These are phyloP conservation scores for Spea bombifrons DNA, from an alignment of 2,113 vertebrate species.

Conservation along the genomic window DNA sequence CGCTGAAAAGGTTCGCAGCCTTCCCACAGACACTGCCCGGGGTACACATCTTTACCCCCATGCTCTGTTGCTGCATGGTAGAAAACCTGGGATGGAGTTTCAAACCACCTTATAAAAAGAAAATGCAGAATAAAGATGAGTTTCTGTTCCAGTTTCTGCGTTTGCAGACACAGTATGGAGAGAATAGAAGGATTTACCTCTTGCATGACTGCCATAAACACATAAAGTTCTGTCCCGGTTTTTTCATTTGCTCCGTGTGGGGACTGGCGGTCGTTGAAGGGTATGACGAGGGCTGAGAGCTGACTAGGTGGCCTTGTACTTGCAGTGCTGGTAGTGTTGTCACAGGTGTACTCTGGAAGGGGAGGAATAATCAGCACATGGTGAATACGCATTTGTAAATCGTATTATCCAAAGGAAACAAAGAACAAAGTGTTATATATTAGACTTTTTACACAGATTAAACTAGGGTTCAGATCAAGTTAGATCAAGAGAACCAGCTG, in stretches of 20 bases:
- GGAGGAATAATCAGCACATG: conserved; percentile 51
- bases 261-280: conserved; percentile 66
- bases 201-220: conserved; percentile 98
- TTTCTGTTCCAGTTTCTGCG: neutral
- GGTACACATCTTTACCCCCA: conserved; percentile 88
- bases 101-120: conserved; percentile 84
- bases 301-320: conserved; percentile 70
- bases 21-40: conserved; percentile 93
- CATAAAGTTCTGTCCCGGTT: conserved; percentile 97
- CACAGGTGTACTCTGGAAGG: conserved; percentile 69
- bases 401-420: neutral
- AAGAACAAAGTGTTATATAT: neutral
- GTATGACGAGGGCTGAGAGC: conserved; percentile 70
- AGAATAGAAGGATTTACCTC: conserved; percentile 71
- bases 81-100: conserved; percentile 95
- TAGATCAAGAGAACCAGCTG: too few relatives aligned
- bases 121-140: neutral
- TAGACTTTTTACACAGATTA: too few relatives aligned
- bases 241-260: conserved; percentile 78
- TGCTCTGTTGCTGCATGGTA: conserved; percentile 96
- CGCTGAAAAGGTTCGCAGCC: conserved; percentile 94
- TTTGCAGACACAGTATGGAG: neutral
- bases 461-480: too few relatives aligned
- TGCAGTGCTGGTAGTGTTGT: conserved; percentile 75
- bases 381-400: too few relatives aligned